Conservation (phyloP, 2,888 invertebrate genomes). For the Cerastis rubricosa region DNA sequence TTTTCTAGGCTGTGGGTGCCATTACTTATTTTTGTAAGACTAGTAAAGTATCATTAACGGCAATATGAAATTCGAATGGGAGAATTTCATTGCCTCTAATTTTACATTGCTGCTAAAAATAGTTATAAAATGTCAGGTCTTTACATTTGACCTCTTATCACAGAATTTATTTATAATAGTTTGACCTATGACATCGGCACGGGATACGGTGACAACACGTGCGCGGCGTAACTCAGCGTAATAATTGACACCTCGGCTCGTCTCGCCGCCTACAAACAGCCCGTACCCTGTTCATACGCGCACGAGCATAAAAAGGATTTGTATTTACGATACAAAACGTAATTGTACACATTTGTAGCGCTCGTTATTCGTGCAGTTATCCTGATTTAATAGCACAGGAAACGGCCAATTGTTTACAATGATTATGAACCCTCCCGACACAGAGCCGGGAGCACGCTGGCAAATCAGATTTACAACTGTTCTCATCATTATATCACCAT, state of each 20-base stretch:
- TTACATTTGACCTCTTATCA: constrained; percentile 44
- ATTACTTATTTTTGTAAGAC: neutral
- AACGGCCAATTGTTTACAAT: constrained; percentile 68
- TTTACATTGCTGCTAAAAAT: constrained; percentile 16
- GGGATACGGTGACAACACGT: constrained; percentile 50
- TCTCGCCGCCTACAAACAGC: constrained; percentile 35
- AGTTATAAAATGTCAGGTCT: constrained; percentile 4
- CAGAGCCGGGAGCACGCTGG: constrained; percentile 15
- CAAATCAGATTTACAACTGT: constrained; percentile 38
- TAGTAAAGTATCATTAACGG: neutral
- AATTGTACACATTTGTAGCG: constrained; percentile 62
- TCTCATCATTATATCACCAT: constrained; percentile 20
- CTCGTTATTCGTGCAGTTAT: constrained; percentile 62
- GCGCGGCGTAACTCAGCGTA: constrained; percentile 41
- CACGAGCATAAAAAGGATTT: constrained; percentile 59
- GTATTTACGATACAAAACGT: constrained; percentile 61
- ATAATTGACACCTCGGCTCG: constrained; percentile 49
- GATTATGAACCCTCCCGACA: constrained; percentile 62
- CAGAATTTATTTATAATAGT: constrained; percentile 37
- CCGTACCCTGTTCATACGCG: constrained; percentile 37
- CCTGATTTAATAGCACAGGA: constrained; percentile 69
- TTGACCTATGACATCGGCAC: constrained; percentile 46
- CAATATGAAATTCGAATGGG: too few relatives aligned
- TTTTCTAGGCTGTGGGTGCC: neutral
- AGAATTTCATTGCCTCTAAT: too few relatives aligned